Percentiles rank a stretch among this genome's conserved stretches.
phyloP scores from a whole-genome alignment of 2,797 vertebrate genomes.

The Callimico goeldii region DNA sequence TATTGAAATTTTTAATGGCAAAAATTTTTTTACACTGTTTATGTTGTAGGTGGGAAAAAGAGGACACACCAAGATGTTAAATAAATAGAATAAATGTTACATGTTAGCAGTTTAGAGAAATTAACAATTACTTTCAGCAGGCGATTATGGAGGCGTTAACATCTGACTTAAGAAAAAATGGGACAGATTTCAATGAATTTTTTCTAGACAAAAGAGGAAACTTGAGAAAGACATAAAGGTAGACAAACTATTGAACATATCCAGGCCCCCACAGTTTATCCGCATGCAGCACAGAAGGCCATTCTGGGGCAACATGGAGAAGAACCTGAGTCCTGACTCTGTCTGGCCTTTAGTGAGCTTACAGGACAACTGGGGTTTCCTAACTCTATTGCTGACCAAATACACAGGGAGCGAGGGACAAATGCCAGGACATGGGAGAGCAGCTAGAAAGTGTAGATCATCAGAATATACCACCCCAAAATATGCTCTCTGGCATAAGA shows the following conservation, averaged over 20 bases:
- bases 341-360: background rate
- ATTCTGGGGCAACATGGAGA: background rate
- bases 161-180: background rate
- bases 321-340: background rate
- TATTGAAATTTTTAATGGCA: background rate
- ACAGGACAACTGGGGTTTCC: background rate
- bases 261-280: rapidly evolving
- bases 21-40: background rate
- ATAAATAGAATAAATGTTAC: background rate
- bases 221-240: background rate
- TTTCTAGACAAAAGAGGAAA: background rate
- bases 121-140: background rate
- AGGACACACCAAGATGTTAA: background rate
- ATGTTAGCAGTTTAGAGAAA: background rate
- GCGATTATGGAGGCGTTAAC: background rate
- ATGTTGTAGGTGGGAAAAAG: background rate
- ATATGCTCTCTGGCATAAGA: background rate
- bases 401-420: background rate
- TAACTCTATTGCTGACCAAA: background rate
- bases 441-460: background rate
- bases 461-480: background rate
- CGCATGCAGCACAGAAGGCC: background rate
- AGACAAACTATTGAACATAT: background rate
- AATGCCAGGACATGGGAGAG: background rate
- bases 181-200: background rate